Evolutionary conservation across 2,888 invertebrate genomes (phyloP).

Genomic region (Agrilus mali): DNA sequence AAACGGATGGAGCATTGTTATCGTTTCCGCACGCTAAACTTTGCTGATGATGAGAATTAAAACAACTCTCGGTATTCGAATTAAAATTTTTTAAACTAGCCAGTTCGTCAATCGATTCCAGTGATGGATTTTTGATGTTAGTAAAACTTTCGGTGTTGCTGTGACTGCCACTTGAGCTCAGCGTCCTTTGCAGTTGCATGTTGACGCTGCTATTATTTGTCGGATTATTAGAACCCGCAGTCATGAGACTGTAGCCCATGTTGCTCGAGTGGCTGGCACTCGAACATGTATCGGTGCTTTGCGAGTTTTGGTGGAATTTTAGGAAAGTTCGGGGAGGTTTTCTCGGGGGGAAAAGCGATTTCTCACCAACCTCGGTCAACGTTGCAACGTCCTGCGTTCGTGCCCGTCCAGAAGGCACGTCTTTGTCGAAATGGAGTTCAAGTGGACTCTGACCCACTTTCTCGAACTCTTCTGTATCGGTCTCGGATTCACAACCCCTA

Average conservation of each 20-base stretch:
- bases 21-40: slow-evolving; percentile 6
- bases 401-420: slow-evolving; percentile 35
- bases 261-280: slow-evolving; percentile 1
- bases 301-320: slow-evolving; percentile 15
- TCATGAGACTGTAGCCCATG: slow-evolving; percentile 1
- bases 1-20: slow-evolving; percentile 14
- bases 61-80: slow-evolving; percentile 27
- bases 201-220: slow-evolving; percentile 10
- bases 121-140: slow-evolving; percentile 30
- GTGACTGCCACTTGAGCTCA: slow-evolving; percentile 25
- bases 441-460: slow-evolving; percentile 54
- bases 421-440: slow-evolving; percentile 32
- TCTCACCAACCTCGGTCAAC: slow-evolving; percentile 45
- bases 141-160: slow-evolving; percentile 29
- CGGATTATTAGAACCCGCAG: slow-evolving; percentile 3
- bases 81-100: slow-evolving; percentile 26
- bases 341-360: slow-evolving; percentile 30
- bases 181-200: slow-evolving; percentile 28
- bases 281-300: slow-evolving; percentile 1
- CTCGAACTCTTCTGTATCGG: slow-evolving; percentile 74
- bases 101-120: slow-evolving; percentile 31
- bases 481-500: slow-evolving; percentile 70
- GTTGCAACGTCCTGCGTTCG: slow-evolving; percentile 42
- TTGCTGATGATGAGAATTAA: slow-evolving; percentile 29
- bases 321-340: slow-evolving; percentile 35